Percentiles rank a stretch among this genome's conserved stretches.
These are phyloP conservation scores for Papilio xuthus DNA, from an alignment of 1,140 invertebrate species.

Conservation along the genomic window DNA sequence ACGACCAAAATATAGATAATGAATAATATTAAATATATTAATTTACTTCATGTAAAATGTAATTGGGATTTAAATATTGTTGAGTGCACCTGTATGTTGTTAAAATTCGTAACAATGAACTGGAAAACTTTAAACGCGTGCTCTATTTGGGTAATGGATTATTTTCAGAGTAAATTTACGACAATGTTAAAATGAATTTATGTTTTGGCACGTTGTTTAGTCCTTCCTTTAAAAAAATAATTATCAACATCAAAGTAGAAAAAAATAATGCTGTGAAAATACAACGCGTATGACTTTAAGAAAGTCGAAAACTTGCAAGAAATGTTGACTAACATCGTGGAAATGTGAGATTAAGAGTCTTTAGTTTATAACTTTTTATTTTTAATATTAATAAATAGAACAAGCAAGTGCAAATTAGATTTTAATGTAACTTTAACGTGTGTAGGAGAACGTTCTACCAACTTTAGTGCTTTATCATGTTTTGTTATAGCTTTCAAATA, in stretches of 20 bases:
- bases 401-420: slow-evolving; percentile 11
- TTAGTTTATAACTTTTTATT: background rate
- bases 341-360: background rate
- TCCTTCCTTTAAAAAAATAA: background rate
- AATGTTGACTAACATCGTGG: background rate
- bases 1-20: background rate
- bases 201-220: background rate
- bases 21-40: background rate
- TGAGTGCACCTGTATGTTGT: slow-evolving; percentile 1
- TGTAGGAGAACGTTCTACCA: background rate
- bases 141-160: slow-evolving; percentile 30
- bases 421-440: slow-evolving; percentile 26
- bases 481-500: slow-evolving; percentile 28
- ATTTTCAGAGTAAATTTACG: slow-evolving; percentile 14
- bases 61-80: slow-evolving; percentile 15
- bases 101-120: slow-evolving; percentile 31
- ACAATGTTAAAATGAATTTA: background rate
- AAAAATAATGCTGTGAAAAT: background rate
- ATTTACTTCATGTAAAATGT: slow-evolving; percentile 5
- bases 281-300: background rate
- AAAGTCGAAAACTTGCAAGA: background rate
- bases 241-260: background rate
- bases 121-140: slow-evolving; percentile 25
- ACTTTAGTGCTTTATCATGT: slow-evolving; percentile 26
- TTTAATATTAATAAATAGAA: slow-evolving; percentile 19